A percentile compares a stretch with the other conserved stretches of the same genome.
These are phyloP conservation scores for Ischnura elegans DNA, from an alignment of 2,888 invertebrate genomes.

Conservation along the genomic window DNA sequence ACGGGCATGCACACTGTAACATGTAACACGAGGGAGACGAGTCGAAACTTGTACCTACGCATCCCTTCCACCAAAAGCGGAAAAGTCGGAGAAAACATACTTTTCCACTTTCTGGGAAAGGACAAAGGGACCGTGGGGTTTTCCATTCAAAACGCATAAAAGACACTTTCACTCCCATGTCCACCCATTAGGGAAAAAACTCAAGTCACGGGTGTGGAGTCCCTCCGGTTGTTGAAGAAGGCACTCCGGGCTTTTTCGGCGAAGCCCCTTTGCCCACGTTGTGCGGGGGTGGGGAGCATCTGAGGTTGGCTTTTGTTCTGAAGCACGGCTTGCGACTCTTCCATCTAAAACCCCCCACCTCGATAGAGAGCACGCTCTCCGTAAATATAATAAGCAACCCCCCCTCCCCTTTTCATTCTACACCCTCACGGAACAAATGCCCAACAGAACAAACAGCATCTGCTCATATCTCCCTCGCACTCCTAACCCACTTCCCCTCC, in stretches of 20 bases:
- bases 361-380: neutral
- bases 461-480: neutral
- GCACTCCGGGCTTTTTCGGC: neutral
- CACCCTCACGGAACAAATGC: neutral
- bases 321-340: neutral
- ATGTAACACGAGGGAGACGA: neutral
- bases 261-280: no score
- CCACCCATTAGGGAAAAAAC: neutral
- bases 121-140: neutral
- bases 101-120: constrained; percentile 6
- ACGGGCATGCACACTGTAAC: neutral
- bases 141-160: neutral
- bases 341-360: neutral
- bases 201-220: neutral
- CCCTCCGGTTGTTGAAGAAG: neutral
- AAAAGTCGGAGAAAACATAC: neutral
- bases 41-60: neutral
- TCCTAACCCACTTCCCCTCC: neutral
- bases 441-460: constrained; percentile 48
- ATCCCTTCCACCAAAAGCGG: neutral
- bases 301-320: neutral
- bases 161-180: constrained; percentile 21
- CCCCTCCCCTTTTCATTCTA: neutral
- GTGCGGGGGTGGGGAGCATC: no score
- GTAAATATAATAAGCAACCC: constrained; percentile 22